Percentiles rank a stretch among this genome's conserved stretches.
These are phyloP conservation scores for Micronisus gabar DNA, from an alignment of 2,113 vertebrate genomes.

Conservation along the genomic window DNA sequence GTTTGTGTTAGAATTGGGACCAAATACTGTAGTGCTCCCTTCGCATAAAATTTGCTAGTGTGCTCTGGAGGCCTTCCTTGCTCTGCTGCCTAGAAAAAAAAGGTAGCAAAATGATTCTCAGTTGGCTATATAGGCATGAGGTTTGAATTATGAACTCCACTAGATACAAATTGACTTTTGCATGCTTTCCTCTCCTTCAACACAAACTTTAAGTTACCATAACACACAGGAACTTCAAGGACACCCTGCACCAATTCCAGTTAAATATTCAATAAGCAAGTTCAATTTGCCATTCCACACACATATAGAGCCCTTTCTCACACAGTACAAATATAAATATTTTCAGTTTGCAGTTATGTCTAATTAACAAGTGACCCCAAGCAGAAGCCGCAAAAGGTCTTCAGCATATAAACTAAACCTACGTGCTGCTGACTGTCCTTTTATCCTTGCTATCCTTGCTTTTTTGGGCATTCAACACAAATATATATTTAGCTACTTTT, in stretches of 20 bases:
- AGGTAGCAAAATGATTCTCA: not conserved
- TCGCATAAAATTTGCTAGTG: slow-evolving; percentile 98
- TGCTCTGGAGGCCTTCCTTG: slow-evolving; percentile 97
- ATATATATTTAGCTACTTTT: not conserved
- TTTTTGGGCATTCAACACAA: not conserved
- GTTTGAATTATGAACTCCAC: rapidly evolving
- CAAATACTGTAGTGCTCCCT: slow-evolving; percentile 95
- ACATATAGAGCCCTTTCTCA: rapidly evolving
- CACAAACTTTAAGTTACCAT: not conserved
- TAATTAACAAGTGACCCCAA: not conserved
- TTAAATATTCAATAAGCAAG: too few relatives aligned
- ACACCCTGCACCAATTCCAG: not conserved
- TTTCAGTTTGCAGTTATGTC: not conserved
- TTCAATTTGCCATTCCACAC: not conserved
- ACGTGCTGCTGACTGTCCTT: not conserved
- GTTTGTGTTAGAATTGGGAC: slow-evolving; percentile 97
- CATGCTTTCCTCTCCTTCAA: not conserved
- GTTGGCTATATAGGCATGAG: rapidly evolving
- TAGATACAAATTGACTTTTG: not conserved
- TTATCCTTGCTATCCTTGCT: not conserved
- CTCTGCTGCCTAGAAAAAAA: slow-evolving; percentile 85
- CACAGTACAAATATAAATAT: not conserved
- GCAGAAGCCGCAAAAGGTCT: not conserved
- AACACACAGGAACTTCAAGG: not conserved
- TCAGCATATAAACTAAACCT: not conserved